Evolutionary conservation across 2,113 vertebrate genomes (phyloP).

Genomic region (Neolamprologus caudopunctatus): DNA sequence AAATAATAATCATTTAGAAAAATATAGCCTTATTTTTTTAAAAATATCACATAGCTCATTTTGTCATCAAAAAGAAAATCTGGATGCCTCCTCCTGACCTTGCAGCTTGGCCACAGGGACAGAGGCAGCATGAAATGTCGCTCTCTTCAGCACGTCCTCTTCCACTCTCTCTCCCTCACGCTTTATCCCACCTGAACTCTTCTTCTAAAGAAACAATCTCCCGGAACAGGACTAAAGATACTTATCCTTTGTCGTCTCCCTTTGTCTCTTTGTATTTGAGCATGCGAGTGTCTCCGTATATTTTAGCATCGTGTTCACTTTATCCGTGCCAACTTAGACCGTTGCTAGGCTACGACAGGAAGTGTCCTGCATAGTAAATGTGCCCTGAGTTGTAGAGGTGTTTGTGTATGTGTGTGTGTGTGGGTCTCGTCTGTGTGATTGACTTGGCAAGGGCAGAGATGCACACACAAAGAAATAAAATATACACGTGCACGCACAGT

Average conservation of each 20-base stretch:
- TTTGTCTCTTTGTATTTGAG: neutral
- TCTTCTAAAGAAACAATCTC: neutral
- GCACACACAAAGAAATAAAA: slow-evolving; percentile 9
- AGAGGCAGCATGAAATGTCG: neutral
- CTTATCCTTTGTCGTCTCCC: neutral
- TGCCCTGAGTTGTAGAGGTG: slow-evolving; percentile 3
- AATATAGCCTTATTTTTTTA: accelerated
- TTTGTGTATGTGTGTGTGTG: neutral
- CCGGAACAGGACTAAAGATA: neutral
- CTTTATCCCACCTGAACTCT: neutral
- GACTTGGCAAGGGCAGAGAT: slow-evolving; percentile 50
- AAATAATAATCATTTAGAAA: neutral
- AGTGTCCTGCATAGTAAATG: slow-evolving; percentile 64
- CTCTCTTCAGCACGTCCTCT: neutral
- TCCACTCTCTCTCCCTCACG: neutral
- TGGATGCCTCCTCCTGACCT: neutral
- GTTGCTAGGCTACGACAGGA: slow-evolving; percentile 66
- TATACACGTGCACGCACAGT: neutral
- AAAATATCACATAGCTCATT: neutral
- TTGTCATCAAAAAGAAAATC: neutral
- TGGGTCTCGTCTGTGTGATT: slow-evolving; percentile 26
- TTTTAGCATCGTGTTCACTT: slow-evolving; percentile 32
- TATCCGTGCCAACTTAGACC: slow-evolving; percentile 22
- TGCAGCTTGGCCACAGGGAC: neutral
- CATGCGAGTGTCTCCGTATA: neutral